Evolutionary conservation across 2,113 vertebrate species (phyloP).

Genomic region (Hassar affinis): DNA sequence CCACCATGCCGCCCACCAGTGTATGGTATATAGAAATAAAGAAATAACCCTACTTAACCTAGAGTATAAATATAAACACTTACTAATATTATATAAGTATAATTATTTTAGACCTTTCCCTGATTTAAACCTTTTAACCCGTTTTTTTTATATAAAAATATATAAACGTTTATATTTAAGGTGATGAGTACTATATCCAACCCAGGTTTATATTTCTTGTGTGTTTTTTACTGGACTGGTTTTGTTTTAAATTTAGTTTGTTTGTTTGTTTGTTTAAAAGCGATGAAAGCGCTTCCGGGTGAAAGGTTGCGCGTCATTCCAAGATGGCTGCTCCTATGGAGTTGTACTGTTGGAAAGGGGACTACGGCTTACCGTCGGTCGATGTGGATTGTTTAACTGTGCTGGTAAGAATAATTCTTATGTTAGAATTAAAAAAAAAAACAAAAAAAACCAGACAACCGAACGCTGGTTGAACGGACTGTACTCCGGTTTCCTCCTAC

Average conservation of each 20-base stretch:
- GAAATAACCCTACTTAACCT: background rate
- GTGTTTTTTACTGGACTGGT: background rate
- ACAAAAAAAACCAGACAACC: background rate
- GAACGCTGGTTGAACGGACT: background rate
- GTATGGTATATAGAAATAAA: too few relatives aligned
- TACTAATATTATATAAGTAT: background rate
- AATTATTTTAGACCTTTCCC: background rate
- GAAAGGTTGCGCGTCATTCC: constrained; percentile 38
- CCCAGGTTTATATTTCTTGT: background rate
- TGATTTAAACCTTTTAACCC: background rate
- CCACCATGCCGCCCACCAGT: too few relatives aligned
- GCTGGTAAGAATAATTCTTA: constrained; percentile 72
- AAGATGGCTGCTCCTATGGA: constrained; percentile 84
- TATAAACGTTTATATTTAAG: too few relatives aligned
- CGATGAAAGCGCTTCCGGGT: constrained; percentile 40
- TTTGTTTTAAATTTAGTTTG: background rate
- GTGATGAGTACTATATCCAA: too few relatives aligned
- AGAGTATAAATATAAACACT: background rate
- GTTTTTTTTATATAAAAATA: too few relatives aligned
- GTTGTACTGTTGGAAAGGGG: constrained; percentile 78
- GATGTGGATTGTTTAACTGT: constrained; percentile 70
- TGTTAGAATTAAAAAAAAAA: too few relatives aligned
- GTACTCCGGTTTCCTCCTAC: too few relatives aligned
- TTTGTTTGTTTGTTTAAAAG: background rate
- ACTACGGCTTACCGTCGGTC: constrained; percentile 76